These are phyloP conservation scores for Hydrozoanthus gracilis DNA, from an alignment of 92 coral and sea anemone species.

Conservation along the genomic window DNA sequence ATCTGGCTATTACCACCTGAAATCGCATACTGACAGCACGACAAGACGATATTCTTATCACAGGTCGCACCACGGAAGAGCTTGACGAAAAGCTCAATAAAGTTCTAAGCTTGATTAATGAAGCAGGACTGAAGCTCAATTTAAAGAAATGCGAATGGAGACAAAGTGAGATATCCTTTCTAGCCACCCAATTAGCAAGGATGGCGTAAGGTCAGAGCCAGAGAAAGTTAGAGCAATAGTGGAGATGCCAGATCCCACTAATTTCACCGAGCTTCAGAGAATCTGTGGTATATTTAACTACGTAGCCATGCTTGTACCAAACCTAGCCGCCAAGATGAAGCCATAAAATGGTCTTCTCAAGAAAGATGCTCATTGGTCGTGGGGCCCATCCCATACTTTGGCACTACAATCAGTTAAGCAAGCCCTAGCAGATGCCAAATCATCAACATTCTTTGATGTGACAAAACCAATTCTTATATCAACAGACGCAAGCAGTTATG, in stretches of 20 bases:
- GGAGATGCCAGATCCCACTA: slow-evolving; percentile 42
- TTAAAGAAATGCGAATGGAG: slow-evolving; percentile 35
- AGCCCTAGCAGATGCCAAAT: slow-evolving; percentile 1
- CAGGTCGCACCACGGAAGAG: slow-evolving; percentile 38
- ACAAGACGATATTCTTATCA: slow-evolving; percentile 34
- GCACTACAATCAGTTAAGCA: slow-evolving; percentile 21
- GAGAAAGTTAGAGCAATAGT: slow-evolving; percentile 39
- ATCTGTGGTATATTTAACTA: slow-evolving; percentile 56
- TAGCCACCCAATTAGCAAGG: slow-evolving; percentile 22
- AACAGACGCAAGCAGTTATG: slow-evolving; percentile 64
- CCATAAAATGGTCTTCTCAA: slow-evolving; percentile 53
- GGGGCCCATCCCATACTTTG: slow-evolving; percentile 37
- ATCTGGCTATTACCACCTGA: slow-evolving; percentile 36
- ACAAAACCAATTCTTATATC: slow-evolving; percentile 36
- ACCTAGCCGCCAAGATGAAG: slow-evolving; percentile 47
- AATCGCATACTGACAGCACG: slow-evolving; percentile 41
- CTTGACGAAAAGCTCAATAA: slow-evolving; percentile 36
- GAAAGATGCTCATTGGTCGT: slow-evolving; percentile 43
- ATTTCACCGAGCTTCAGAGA: slow-evolving; percentile 38
- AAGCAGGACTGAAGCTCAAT: slow-evolving; percentile 36
- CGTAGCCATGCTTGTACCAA: slow-evolving; percentile 41
- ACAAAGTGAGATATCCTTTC: slow-evolving; percentile 4
- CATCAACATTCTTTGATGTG: slow-evolving; percentile 29
- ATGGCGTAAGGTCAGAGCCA: slow-evolving; percentile 34
- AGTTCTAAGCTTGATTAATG: not conserved